Base-by-base conservation (phyloP, 35 echinoderm and acorn worm genomes). In the Antedon bifida region DNA sequence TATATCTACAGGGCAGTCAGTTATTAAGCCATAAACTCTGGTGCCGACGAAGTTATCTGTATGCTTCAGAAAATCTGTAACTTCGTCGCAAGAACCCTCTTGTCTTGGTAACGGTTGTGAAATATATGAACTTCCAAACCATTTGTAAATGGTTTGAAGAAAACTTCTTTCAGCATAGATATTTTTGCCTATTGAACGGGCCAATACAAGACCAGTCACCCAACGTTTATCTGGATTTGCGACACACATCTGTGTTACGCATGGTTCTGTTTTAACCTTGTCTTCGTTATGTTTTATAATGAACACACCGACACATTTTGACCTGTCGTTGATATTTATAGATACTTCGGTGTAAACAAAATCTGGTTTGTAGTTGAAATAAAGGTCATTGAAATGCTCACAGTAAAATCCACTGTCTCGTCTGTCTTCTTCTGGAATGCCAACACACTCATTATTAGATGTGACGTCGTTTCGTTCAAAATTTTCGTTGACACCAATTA, bases 341-440 rank as follows among this genome's bases (percentile, higher is more conserved):
- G 1, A 12, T 7, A 42, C 34, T 55, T 87, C 85, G 3, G 85
- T 80, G 39, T 87, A 87, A 16, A 0, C 0, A 33, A 73, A 87
- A 34, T 29, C 36, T 46, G 85, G 85, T 33, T 33, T 75, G 64
- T 87, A 80, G 26, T 42, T 74, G 32, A 87, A 87, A 30, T 34
- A 30, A 56, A 74, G 30, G 0, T 73, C 17, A 33, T 77, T 36
- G 34, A 87, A 87, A 30, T 29, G 32, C 4, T 31, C 42, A 14
- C 81, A 78, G 36, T 81, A 81, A 64, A 80, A 31, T 74, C n/a
- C 78, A 42, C 79, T 46, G 16, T 80, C 56, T 87, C 5, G 79
- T 46, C 38, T 17, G 31, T 34, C 30, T 23, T 64, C 51, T 56
- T 87, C 42, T 77, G 75, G 36, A 33, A 87, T 33, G 0, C 85